Evolutionary conservation across 2,888 invertebrate species (phyloP).

Genomic region (Pristionchus maxplancki): DNA sequence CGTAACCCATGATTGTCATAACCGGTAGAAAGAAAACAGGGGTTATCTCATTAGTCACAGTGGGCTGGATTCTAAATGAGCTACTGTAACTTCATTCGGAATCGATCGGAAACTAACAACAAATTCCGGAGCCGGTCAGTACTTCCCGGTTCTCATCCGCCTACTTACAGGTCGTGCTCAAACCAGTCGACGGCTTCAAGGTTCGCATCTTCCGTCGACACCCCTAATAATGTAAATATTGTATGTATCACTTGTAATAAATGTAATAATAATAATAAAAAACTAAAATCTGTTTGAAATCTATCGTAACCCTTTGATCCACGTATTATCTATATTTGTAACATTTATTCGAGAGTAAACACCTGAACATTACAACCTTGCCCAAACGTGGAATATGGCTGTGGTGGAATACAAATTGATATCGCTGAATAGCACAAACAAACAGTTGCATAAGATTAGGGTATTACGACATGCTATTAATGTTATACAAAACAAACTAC

Average conservation of each 20-base stretch:
- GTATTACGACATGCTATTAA: not conserved
- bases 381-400: conserved; percentile 3
- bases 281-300: too few species aligned
- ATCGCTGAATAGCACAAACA: not conserved
- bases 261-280: not conserved
- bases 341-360: not conserved
- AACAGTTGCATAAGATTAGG: not conserved
- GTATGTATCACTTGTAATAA: not conserved
- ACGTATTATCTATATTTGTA: not conserved
- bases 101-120: too few species aligned
- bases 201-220: conserved; percentile 53
- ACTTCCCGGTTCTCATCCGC: not conserved
- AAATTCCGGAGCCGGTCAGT: not conserved
- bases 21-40: too few species aligned
- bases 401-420: not conserved
- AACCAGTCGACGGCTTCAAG: conserved; percentile 62
- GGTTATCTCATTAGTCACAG: too few species aligned
- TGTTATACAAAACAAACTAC: not conserved
- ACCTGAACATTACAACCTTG: conserved; percentile 16
- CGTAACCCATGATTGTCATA: not conserved
- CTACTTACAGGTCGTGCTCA: conserved; percentile 54
- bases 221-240: not conserved
- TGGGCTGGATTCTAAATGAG: too few species aligned
- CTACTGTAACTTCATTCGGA: too few species aligned
- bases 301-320: too few species aligned